These are phyloP conservation scores for Rallus limicola DNA, from an alignment of 2,113 vertebrate genomes.

Conservation along the genomic window DNA sequence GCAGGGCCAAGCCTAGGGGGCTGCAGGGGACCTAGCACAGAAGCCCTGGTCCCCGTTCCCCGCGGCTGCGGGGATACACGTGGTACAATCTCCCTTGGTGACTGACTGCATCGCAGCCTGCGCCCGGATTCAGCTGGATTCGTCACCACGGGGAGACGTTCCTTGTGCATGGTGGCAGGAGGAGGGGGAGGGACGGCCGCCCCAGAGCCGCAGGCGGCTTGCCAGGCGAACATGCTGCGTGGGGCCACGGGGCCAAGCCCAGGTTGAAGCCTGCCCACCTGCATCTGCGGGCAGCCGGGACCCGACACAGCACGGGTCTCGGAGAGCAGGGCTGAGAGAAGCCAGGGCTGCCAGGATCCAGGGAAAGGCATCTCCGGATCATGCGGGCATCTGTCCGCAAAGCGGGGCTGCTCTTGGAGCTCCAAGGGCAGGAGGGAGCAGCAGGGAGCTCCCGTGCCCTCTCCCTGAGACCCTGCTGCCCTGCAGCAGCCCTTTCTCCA, in stretches of 20 bases:
- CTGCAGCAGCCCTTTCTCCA: not conserved
- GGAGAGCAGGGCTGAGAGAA: not conserved
- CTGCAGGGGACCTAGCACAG: not conserved
- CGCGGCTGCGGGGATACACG: slow-evolving; percentile 25
- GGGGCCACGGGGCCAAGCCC: not conserved
- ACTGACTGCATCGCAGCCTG: slow-evolving; percentile 63
- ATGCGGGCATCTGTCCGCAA: not conserved
- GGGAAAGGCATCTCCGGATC: not conserved
- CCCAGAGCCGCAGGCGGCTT: not conserved
- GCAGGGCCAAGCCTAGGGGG: not conserved
- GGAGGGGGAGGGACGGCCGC: not conserved
- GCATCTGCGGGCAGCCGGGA: not conserved
- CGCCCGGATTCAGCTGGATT: slow-evolving; percentile 58
- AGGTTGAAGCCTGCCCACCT: not conserved
- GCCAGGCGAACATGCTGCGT: fast-evolving
- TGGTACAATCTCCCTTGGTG: slow-evolving; percentile 71
- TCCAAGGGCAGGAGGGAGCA: not conserved
- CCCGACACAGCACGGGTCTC: not conserved
- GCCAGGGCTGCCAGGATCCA: fast-evolving
- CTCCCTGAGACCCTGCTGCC: not conserved
- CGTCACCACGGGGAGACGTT: slow-evolving; percentile 52
- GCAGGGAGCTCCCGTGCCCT: not conserved
- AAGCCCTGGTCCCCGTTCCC: not conserved
- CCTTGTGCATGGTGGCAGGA: slow-evolving; percentile 5
- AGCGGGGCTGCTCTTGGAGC: fast-evolving